Percentiles rank a stretch among this genome's conserved stretches.
phyloP scores from a whole-genome alignment of 2,888 invertebrate species.

The Dynastes tityus region DNA sequence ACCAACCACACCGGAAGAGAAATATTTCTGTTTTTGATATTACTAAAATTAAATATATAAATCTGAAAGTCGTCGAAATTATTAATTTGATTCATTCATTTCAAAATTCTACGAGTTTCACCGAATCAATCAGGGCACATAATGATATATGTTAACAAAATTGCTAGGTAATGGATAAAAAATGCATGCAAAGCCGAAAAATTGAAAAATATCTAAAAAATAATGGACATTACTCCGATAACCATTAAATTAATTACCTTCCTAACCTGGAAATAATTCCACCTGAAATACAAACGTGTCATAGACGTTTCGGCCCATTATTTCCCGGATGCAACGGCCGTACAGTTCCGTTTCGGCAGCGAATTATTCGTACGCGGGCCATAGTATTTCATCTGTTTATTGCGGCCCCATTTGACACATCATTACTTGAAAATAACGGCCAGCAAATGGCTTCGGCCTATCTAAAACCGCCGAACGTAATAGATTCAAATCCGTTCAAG shows the following conservation, averaged over 20 bases:
- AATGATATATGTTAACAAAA: too few relatives aligned
- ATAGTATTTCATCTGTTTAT: slow-evolving; percentile 33
- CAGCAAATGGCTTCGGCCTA: slow-evolving; percentile 15
- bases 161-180: too few relatives aligned
- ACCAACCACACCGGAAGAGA: too few relatives aligned
- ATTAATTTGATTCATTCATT: too few relatives aligned
- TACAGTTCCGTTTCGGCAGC: slow-evolving; percentile 11
- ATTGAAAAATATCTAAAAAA: too few relatives aligned
- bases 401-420: slow-evolving; percentile 23
- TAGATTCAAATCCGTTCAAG: slow-evolving; percentile 38
- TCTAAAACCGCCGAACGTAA: slow-evolving; percentile 29
- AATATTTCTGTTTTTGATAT: too few relatives aligned
- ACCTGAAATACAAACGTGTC: not conserved
- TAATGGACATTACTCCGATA: too few relatives aligned
- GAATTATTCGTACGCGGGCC: not conserved
- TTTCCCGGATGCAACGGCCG: slow-evolving; percentile 5
- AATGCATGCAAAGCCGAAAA: too few relatives aligned
- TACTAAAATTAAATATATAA: too few relatives aligned
- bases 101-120: too few relatives aligned
- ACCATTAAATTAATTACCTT: slow-evolving; percentile 1
- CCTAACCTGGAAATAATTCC: not conserved
- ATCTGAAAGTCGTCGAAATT: too few relatives aligned
- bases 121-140: too few relatives aligned
- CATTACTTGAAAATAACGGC: slow-evolving; percentile 39
- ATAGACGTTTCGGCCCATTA: not conserved